A percentile compares a stretch with the other conserved stretches of the same genome.
Evolutionary conservation across 2,113 vertebrate species (phyloP).

Genomic region (Pluvialis apricaria): DNA sequence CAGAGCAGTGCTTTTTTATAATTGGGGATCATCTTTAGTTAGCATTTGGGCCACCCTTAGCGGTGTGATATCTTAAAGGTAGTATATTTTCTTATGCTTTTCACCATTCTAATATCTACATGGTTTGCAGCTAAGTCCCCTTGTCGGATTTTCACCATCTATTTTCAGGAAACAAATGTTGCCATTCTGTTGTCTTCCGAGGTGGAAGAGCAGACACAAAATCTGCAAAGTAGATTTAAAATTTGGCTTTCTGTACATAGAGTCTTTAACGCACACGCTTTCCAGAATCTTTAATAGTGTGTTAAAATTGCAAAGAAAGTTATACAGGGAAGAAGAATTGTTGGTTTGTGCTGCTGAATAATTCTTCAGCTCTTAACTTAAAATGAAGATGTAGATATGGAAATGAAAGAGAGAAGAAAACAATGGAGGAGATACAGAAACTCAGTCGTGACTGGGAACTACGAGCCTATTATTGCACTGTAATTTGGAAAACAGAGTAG

Average conservation of each 20-base stretch:
- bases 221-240: background rate
- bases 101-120: background rate
- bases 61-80: background rate
- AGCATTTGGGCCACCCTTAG: background rate
- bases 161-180: background rate
- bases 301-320: background rate
- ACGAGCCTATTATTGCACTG: constrained; percentile 9
- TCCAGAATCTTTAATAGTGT: background rate
- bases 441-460: constrained; percentile 50
- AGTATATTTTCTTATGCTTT: background rate
- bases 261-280: background rate
- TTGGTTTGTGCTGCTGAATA: constrained; percentile 15
- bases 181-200: background rate
- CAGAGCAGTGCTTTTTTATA: background rate
- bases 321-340: background rate
- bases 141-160: background rate
- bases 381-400: background rate
- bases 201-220: background rate
- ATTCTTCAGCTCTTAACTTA: background rate
- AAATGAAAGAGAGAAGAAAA: constrained; percentile 46
- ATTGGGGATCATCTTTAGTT: background rate
- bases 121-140: background rate
- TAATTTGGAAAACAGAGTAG: constrained; percentile 38
- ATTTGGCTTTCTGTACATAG: background rate
- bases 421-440: constrained; percentile 37